These are phyloP conservation scores for Drosophila guanche DNA, from an alignment of 1,140 invertebrate genomes.

Conservation along the genomic window DNA sequence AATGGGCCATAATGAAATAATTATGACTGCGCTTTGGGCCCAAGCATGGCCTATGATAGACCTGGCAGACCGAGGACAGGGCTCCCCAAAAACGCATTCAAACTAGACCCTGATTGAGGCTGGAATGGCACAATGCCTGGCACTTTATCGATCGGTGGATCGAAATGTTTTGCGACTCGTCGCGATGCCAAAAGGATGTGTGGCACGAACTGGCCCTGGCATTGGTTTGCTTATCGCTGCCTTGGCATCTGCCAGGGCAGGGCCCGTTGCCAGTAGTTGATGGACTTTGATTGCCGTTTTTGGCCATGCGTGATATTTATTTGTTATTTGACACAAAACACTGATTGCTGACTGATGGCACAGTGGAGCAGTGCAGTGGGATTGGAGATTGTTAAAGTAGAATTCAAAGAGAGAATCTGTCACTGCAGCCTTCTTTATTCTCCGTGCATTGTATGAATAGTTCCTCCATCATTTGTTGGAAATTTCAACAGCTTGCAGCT, in stretches of 20 bases:
- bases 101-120: constrained; percentile 71
- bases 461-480: constrained; percentile 7
- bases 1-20: constrained; percentile 82
- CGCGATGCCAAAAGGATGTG: constrained; percentile 45
- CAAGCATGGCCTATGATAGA: constrained; percentile 47
- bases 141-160: constrained; percentile 60
- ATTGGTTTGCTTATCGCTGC: constrained; percentile 50
- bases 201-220: constrained; percentile 13
- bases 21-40: constrained; percentile 71
- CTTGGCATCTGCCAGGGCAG: constrained; percentile 68
- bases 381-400: background rate
- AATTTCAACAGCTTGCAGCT: constrained; percentile 6
- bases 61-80: constrained; percentile 2
- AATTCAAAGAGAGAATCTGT: background rate
- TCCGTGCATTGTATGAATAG: background rate
- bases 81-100: constrained; percentile 63
- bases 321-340: constrained; percentile 80
- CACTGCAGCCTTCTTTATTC: background rate
- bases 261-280: constrained; percentile 61
- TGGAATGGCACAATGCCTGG: constrained; percentile 44
- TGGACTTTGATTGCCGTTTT: constrained; percentile 78
- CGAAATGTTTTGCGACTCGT: constrained; percentile 49
- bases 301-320: constrained; percentile 82
- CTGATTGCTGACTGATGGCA: constrained; percentile 50
- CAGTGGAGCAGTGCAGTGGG: constrained; percentile 2